Base-by-base conservation (phyloP, 2,888 invertebrate genomes). In the Galeruca laticollis region DNA sequence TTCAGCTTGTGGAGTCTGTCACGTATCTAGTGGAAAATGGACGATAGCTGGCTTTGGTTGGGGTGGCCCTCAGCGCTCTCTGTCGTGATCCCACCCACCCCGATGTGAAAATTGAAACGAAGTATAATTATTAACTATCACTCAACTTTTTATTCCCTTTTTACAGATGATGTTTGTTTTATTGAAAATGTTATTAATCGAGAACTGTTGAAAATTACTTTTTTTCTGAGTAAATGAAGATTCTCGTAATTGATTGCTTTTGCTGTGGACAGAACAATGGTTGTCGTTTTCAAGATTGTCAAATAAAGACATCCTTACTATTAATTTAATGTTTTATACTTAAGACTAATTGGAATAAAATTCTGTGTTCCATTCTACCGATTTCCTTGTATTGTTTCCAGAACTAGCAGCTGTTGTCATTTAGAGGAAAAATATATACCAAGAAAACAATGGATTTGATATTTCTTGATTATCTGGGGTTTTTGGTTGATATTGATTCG, bases 161-260 rank as follows among this genome's bases (percentile, higher is more conserved):
- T 6, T 6, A 26, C 26, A 26, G 26, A 26, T 26, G 3, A 26
- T 26, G 6, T 26, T 1, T 5, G 6, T 5, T 40, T 40, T 40
- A 40, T 40, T n/a, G n/a, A n/a, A 40, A 40, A 40, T n/a, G 13
- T 40, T n/a, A 40, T 40, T n/a, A 40, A 40, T n/a, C n/a, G 13
- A n/a, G 5, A n/a, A 11, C 40, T n/a, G 40, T 40, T 40, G 13
- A n/a, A n/a, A 40, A 40, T n/a, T 40, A 6, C n/a, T 40, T 40
- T 40, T 40, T 40, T 40, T 40, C n/a, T 40, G 40, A 40, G 40
- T 13, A 40, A n/a, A n/a, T 40, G n/a, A n/a, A 40, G 37, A 37
- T 37, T 3, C 13, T 13, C 11, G 40, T 6, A 40, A 40, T 40
- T 40, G 40, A 40, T 40, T 40, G 40, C 40, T 40, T 40, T n/a